Conservation (phyloP, 2,797 vertebrate genomes). For the Gobio occitaniae region DNA sequence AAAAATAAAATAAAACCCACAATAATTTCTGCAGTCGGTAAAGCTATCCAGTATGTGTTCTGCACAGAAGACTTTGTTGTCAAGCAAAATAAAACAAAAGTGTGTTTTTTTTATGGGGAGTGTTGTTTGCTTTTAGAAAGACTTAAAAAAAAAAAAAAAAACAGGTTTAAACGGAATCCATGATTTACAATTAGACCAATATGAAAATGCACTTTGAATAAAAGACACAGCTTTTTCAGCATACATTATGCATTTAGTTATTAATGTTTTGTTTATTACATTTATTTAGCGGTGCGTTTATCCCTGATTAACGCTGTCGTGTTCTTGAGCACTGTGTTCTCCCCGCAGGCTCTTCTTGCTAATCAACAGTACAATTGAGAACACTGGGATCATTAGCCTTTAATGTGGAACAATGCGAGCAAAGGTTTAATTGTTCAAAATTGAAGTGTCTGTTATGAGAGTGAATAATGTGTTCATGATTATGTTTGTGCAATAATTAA, state of each 20-base stretch:
- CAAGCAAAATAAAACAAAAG: too few species aligned
- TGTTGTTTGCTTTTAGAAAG: neutral
- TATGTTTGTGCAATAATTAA: conserved; percentile 4
- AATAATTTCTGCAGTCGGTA: too few species aligned
- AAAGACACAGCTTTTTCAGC: neutral
- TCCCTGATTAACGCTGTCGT: neutral
- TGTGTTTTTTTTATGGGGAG: neutral
- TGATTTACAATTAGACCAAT: too few species aligned
- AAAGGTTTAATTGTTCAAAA: neutral
- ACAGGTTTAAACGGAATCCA: too few species aligned
- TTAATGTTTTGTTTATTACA: neutral
- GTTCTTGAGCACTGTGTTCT: neutral
- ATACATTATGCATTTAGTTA: neutral
- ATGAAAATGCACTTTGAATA: neutral
- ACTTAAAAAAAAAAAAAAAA: neutral
- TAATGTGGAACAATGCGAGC: neutral
- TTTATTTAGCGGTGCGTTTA: neutral
- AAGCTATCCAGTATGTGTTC: too few species aligned
- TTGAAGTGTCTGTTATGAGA: neutral
- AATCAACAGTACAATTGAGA: neutral
- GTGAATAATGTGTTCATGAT: neutral
- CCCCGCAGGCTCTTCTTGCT: neutral
- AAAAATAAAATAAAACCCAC: too few species aligned
- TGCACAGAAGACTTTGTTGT: too few species aligned
- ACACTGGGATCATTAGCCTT: neutral